Base-by-base conservation (phyloP, 2,888 invertebrate species). In the Drosophila neonasuta region DNA sequence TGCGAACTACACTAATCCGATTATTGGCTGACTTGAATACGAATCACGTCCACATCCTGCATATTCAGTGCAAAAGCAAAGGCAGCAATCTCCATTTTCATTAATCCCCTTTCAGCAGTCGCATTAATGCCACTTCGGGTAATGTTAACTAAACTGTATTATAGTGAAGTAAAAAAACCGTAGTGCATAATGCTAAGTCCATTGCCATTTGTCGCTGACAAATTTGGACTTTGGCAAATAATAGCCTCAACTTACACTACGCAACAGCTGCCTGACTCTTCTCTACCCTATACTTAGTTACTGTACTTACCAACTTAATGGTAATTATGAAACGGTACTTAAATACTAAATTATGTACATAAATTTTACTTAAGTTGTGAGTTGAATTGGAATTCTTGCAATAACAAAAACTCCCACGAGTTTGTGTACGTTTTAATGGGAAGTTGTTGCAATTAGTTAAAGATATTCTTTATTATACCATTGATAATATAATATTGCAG, bases 1-100 rank as follows among this genome's bases (percentile, higher is more conserved):
- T 80, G 66, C 65, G 65, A 66, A 62, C 67, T 51, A 61, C 49
- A 66, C 49, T 80, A 79, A 81, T 81, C 68, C 76, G 79, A 76
- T 81, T 81, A 81, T 79, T 79, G 76, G 68, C 65, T 63, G 41
- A 56, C 32, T 42, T 15, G 11, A 59, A 11, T 44, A 10, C 34
- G 32, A 51, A 58, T 52, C 29, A 39, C 5, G 44, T 46, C 29
- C 11, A 30, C 20, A n/a, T 39, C 13, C 36, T 11, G 36, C 11
- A 5, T 42, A 56, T 32, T 36, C 36, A 32, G 10, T 6, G 24
- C 24, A 24, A 24, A 24, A 24, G 24, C 20, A 9, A 55, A 51
- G 55, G 45, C 10, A 17, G 15, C 51, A 50, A 42, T 61, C 39
- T 17, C 46, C 42, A 59, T 72, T 62, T 30, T 17, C 42, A 24